These are phyloP conservation scores for Lordiphosa andalusiaca DNA, from an alignment of 2,888 invertebrate species.

Conservation along the genomic window DNA sequence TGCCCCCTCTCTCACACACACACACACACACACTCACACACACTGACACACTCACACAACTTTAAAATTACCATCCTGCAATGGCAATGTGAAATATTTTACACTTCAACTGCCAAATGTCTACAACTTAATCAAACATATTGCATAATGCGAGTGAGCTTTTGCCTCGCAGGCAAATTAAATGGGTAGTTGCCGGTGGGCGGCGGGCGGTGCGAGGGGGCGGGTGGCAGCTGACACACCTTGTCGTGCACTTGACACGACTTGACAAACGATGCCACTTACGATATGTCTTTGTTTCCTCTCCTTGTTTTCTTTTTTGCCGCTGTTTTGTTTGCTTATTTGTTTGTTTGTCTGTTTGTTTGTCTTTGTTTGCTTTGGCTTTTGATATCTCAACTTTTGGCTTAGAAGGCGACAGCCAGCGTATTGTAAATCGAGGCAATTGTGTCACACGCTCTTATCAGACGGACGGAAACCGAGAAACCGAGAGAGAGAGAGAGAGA, in stretches of 20 bases:
- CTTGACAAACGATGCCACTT: slow-evolving; percentile 73
- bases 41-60: background rate
- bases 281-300: slow-evolving; percentile 73
- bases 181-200: slow-evolving; percentile 33
- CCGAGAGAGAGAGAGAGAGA: slow-evolving; percentile 17
- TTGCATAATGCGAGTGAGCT: slow-evolving; percentile 31
- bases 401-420: slow-evolving; percentile 60
- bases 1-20: slow-evolving; percentile 29
- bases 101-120: slow-evolving; percentile 43
- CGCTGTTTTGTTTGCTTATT: slow-evolving; percentile 7
- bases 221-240: slow-evolving; percentile 18
- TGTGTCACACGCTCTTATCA: slow-evolving; percentile 52
- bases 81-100: slow-evolving; percentile 31
- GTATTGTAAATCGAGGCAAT: slow-evolving; percentile 70
- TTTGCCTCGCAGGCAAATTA: slow-evolving; percentile 62
- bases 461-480: slow-evolving; percentile 23
- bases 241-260: slow-evolving; percentile 65
- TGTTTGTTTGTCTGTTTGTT: slow-evolving; percentile 38
- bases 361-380: slow-evolving; percentile 59
- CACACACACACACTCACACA: slow-evolving; percentile 9
- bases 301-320: slow-evolving; percentile 27
- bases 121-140: slow-evolving; percentile 62
- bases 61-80: slow-evolving; percentile 3
- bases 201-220: background rate
- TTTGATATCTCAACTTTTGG: slow-evolving; percentile 71